Evolutionary conservation across 2,888 invertebrate species (phyloP).

Genomic region (Drosophila longiperda): DNA sequence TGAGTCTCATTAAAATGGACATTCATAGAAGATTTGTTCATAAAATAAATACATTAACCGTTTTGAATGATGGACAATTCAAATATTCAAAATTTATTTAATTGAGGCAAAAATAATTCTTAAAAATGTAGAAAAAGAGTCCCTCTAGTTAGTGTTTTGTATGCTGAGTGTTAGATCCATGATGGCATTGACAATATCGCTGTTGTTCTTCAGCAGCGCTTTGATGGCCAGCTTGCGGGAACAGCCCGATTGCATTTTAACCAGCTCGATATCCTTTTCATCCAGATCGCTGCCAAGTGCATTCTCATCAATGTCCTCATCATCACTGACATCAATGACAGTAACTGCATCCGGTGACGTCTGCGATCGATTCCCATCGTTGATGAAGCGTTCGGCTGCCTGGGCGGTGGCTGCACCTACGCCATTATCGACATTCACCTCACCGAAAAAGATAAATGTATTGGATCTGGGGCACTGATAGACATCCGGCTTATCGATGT

Average conservation of each 20-base stretch:
- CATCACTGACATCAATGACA: background rate
- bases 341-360: background rate
- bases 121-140: background rate
- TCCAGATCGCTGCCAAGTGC: slow-evolving; percentile 34
- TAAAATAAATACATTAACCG: background rate
- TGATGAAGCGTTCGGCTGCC: slow-evolving; percentile 56
- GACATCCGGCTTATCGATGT: slow-evolving; percentile 19
- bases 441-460: slow-evolving; percentile 61
- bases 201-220: slow-evolving; percentile 49
- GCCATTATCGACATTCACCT: slow-evolving; percentile 56
- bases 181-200: slow-evolving; percentile 71
- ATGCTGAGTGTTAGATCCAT: slow-evolving; percentile 50
- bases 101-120: background rate
- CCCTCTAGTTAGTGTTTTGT: background rate
- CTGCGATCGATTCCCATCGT: slow-evolving; percentile 1
- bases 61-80: background rate
- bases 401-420: slow-evolving; percentile 38
- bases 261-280: slow-evolving; percentile 62
- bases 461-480: slow-evolving; percentile 45
- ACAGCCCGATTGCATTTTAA: slow-evolving; percentile 60
- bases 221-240: slow-evolving; percentile 56
- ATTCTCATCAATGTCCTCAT: background rate
- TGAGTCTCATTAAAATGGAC: background rate
- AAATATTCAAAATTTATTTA: background rate
- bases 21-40: background rate